Conservation (phyloP, 2,113 vertebrate species). For the Neotragus pygmaeus region DNA sequence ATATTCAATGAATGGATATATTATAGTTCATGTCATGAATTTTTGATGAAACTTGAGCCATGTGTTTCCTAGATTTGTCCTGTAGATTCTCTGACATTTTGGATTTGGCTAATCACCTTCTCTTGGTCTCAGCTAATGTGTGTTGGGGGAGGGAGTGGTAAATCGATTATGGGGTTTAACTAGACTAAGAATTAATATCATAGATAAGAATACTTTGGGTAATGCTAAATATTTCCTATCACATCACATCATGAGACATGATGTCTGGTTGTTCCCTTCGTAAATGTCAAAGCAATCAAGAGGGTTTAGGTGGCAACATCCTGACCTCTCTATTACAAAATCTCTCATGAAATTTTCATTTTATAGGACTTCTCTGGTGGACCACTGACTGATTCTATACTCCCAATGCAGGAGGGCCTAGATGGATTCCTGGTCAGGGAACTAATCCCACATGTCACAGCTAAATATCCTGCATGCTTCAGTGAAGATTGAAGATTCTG, state of each 20-base stretch:
- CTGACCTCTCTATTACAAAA: background rate
- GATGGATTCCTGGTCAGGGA: too few relatives aligned
- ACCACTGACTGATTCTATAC: too few relatives aligned
- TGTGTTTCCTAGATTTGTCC: background rate
- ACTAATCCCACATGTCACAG: too few relatives aligned
- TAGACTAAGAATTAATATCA: background rate
- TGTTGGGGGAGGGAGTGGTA: background rate
- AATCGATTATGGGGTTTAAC: background rate
- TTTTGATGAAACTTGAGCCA: background rate
- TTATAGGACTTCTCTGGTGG: background rate
- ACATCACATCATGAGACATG: background rate
- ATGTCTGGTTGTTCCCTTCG: background rate
- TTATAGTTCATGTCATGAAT: background rate
- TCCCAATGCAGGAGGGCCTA: too few relatives aligned
- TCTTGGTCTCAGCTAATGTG: background rate
- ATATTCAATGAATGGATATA: background rate
- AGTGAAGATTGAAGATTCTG: too few relatives aligned
- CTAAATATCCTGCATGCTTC: too few relatives aligned
- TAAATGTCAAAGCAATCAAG: background rate
- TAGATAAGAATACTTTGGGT: background rate
- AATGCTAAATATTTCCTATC: background rate
- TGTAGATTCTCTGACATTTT: background rate
- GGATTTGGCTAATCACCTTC: background rate
- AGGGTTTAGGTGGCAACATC: background rate
- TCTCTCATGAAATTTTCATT: background rate